Base-by-base conservation (phyloP, 2,888 invertebrate genomes). In the Rosalia funebris region DNA sequence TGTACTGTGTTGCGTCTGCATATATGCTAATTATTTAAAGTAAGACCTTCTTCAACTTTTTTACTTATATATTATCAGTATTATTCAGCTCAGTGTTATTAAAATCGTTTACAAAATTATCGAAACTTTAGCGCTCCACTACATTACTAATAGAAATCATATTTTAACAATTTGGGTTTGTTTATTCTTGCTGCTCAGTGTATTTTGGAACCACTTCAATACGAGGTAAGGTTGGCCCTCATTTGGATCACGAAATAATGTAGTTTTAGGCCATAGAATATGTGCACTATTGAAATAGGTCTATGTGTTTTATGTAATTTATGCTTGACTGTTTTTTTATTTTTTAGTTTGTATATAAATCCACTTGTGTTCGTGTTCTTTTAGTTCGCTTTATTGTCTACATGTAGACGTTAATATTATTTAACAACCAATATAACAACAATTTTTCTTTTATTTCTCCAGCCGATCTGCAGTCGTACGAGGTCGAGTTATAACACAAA, bases 171-270 rank as follows among this genome's bases (percentile, higher is more conserved):
- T 71, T 71, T 69, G 70, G 69, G 66, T 72, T 77, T 76, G 75
- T 75, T 79, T 75, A 75, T 80, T 80, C 88, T 86, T 89, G 91
- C 91, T 90, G 90, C 91, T 87, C 92, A 96, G 95, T 93, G 92
- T 95, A 88, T 95, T 95, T 91, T 95, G 95, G 96, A 95, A 94
- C 89, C 93, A 95, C 92, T 95, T 96, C 93, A 95, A 95, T 85
- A 92, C 94, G 89, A 95, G 96, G 96, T 96, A 95, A 95, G 95
- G 88, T 82, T 79, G 60, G 58, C 58, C 31, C 61, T 57, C 59
- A 57, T 46, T 57, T 36, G 53, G 54, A 57, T 63, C 50, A 61
- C 48, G 25, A 58, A 57, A 46, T 46, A 32, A 54, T n/a, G 60
- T 62, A 52, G 57, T 65, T 53, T 59, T 39, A 57, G 54, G 52